Evolutionary conservation across 2,888 invertebrate genomes (phyloP), one percentile per base, ranked within the genome.

Genomic region (Parelbella ahira): DNA sequence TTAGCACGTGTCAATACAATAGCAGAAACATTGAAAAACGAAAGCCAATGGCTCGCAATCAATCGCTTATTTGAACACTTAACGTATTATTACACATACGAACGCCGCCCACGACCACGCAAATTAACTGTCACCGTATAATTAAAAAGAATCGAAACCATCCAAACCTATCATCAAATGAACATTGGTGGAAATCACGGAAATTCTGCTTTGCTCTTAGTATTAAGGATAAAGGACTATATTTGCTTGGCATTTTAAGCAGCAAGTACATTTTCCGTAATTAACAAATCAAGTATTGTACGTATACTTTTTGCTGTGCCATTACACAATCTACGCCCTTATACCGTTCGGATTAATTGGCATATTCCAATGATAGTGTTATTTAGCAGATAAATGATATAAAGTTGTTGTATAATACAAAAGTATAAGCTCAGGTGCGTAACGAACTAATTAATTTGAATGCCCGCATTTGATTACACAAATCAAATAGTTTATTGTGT

Each of bases 401-500:
- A 34, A 34, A 27, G 28, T 41, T 41, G 30, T 46, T 57, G 45
- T 41, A 68, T 66, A 73, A 68, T 69, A 63, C 60, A 60, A 60
- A 67, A 69, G 64, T 66, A 66, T 70, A 69, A 71, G 68, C 84
- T 87, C 87, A 87, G 87, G 87, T 86, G 87, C 82, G 75, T 80
- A 83, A 79, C 84, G 54, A 84, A 84, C 81, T 84, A 84, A 86
- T 87, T 87, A 87, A 83, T 83, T 83, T 59, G 67, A 80, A 82
- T 76, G 81, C 83, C 83, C 86, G 79, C 84, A 84, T 87, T 86
- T 87, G 84, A 86, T 84, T 87, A 84, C 80, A 80, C 84, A 82
- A 86, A 87, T 86, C 87, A 84, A 86, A 86, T 77, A 76, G 76
- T 78, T 62, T 66, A 63, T 73, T 73, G 72, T 78, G 63, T 58